Evolutionary conservation across 2,797 vertebrate genomes (phyloP), one percentile per base, ranked within the genome.

Genomic region (Hephaestus fuliginosus): DNA sequence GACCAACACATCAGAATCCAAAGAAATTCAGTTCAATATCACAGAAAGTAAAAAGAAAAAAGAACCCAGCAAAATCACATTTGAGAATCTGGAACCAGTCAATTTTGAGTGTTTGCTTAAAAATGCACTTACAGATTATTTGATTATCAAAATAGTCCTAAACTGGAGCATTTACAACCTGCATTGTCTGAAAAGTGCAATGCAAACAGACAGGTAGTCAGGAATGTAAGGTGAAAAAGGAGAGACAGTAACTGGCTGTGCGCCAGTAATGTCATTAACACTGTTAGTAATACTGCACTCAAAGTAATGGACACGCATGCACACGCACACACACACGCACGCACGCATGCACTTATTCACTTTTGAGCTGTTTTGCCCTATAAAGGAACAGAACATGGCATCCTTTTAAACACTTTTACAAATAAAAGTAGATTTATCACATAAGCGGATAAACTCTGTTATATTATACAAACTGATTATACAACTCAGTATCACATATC

Each of bases 231-330:
- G 13, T 56, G 46, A 28, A 74, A 22, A 43, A 74, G 53, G 25
- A 73, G 76, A 83, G 61, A 69, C 30, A 49, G 60, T 74, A 65
- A 67, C 61, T 87, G 86, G 78, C 65, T 22, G 33, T 14, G n/a
- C 46, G 81, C 83, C 87, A 84, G 82, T 74, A 75, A 76, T 77
- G 74, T 80, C 81, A 90, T 90, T 86, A 88, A 78, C 57, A 44
- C 75, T 67, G 66, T 76, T 56, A 58, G 72, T 74, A 76, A 81
- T 66, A 74, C 80, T 80, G 80, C 84, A 75, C 83, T 91, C 76
- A 52, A 18, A 76, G 61, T 87, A 77, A 90, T 82, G 77, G 75
- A 74, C 30, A 11, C 65, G 62, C 30, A 11, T 62, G 62, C n/a
- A 10, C 13, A 15, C n/a, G n/a, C n/a, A n/a, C n/a, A n/a, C n/a